Conservation (phyloP, 2,888 invertebrate species). For the Tachina lurida region DNA sequence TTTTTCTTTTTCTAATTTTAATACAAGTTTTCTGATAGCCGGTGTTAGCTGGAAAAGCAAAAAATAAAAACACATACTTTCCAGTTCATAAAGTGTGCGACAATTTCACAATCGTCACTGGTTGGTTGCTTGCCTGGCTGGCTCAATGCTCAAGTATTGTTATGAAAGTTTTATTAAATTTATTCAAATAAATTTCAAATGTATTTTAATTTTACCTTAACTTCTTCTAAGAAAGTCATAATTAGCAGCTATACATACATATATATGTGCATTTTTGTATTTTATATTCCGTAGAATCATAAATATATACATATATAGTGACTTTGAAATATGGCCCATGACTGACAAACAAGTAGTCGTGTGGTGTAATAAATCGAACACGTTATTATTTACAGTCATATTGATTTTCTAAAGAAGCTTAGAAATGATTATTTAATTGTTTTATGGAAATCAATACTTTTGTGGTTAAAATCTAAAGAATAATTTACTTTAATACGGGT, state of each 20-base stretch:
- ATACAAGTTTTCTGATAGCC: slow-evolving; percentile 18
- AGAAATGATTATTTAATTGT: neutral
- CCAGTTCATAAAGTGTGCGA: slow-evolving; percentile 49
- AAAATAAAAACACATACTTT: slow-evolving; percentile 13
- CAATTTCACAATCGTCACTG: slow-evolving; percentile 28
- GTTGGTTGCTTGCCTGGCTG: neutral
- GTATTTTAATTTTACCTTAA: slow-evolving; percentile 1
- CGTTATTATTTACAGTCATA: neutral
- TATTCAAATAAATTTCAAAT: slow-evolving; percentile 28
- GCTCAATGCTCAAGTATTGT: neutral
- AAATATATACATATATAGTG: too few species aligned
- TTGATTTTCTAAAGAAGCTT: neutral
- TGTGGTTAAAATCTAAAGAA: neutral
- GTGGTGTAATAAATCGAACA: slow-evolving; percentile 20
- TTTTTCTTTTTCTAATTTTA: slow-evolving; percentile 1
- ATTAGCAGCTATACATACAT: neutral
- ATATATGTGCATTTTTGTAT: too few species aligned
- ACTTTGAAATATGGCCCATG: slow-evolving; percentile 24
- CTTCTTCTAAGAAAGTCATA: neutral
- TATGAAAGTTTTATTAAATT: slow-evolving; percentile 8
- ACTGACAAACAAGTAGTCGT: neutral
- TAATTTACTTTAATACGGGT: neutral
- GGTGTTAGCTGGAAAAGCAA: neutral
- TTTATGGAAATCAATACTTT: neutral
- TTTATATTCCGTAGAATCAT: neutral